Base-by-base conservation (phyloP, 1,140 invertebrate genomes). In the Lasioglossum albipes region DNA sequence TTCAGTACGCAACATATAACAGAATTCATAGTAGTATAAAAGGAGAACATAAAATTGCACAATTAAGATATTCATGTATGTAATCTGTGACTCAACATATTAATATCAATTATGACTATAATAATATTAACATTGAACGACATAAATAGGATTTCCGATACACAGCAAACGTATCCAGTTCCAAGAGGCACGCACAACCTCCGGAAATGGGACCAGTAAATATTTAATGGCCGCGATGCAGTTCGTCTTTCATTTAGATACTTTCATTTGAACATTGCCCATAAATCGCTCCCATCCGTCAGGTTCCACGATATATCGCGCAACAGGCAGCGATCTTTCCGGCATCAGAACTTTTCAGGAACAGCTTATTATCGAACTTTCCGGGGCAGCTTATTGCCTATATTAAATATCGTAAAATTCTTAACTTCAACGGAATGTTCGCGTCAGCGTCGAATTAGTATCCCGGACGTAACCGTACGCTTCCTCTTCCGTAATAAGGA, bases 331-430 rank as follows among this genome's bases (percentile, higher is more conserved):
- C 69, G 52, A 66, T 79, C 77, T 54, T 74, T n/a, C 61, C 16
- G 5, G 31, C 13, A n/a, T n/a, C n/a, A 20, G 45, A 80, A 80
- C 52, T 80, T 80, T 62, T 59, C 62, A 54, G 52, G 54, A 68
- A 74, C 65, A 75, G 78, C 64, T 75, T 80, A 75, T 80, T 80
- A 80, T 80, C 72, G 72, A 68, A 80, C 78, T 80, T 80, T 59
- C 42, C 72, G 1, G 6, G 62, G 36, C 41, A 75, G 41, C 64
- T 80, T 80, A 80, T 75, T 80, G 36, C 64, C 65, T 75, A 80
- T 80, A 80, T 80, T 80, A 80, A 80, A 80, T 80, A 80, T 80
- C 78, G 78, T 80, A 80, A 80, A 80, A 75, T 80, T 80, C 78
- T 75, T 67, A 80, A 75, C 72, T 41, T 27, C 54, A 20, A 54